Evolutionary conservation across 1,140 invertebrate genomes (phyloP).

Genomic region (Frieseomelitta varia): DNA sequence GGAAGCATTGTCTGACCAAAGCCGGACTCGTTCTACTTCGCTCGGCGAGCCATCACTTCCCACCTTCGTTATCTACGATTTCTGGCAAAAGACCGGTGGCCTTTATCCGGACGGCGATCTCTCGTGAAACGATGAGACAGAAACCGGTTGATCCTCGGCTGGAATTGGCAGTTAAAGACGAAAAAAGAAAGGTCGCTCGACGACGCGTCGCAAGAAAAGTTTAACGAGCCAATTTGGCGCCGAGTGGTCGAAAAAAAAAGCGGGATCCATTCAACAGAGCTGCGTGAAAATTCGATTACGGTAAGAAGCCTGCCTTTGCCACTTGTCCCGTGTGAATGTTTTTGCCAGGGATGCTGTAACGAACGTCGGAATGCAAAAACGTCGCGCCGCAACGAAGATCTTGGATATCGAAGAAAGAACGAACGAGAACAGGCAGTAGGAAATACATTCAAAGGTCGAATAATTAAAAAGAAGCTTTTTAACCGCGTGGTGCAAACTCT

Average conservation of each 20-base stretch:
- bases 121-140: background rate
- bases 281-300: slow-evolving; percentile 61
- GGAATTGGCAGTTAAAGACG: background rate
- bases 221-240: slow-evolving; percentile 60
- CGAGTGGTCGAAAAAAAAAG: slow-evolving; percentile 34
- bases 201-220: slow-evolving; percentile 34
- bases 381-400: background rate
- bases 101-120: background rate
- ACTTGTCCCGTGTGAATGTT: slow-evolving; percentile 11
- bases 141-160: background rate
- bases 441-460: background rate
- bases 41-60: background rate
- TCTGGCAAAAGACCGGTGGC: background rate
- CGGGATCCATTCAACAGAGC: slow-evolving; percentile 20
- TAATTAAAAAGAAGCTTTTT: background rate
- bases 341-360: slow-evolving; percentile 16
- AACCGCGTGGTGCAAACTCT: background rate
- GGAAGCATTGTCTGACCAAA: background rate
- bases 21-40: background rate
- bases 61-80: background rate
- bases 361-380: background rate
- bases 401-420: background rate
- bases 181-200: background rate
- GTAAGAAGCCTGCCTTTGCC: slow-evolving; percentile 5
- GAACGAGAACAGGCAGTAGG: background rate